Conservation (phyloP, 2,113 vertebrate species). For the Choloepus hoffmanni region DNA sequence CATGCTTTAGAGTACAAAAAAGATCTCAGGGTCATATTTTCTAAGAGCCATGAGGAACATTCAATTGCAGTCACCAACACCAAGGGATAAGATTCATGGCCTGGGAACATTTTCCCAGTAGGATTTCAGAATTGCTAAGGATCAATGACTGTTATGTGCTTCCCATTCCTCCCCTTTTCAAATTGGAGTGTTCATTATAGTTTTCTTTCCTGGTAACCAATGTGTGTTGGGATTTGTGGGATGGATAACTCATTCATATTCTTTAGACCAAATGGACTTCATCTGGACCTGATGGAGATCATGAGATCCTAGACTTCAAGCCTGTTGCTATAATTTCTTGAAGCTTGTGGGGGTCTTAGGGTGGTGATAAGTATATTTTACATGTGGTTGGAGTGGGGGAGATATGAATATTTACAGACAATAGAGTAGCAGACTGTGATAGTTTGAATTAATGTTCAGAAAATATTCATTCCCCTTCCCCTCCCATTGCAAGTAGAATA, state of each 20-base stretch:
- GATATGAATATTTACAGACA: neutral
- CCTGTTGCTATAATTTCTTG: neutral
- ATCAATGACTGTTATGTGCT: no score
- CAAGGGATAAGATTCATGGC: neutral
- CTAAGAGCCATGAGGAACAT: neutral
- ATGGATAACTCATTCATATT: neutral
- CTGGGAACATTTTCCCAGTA: neutral
- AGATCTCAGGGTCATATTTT: neutral
- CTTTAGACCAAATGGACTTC: neutral
- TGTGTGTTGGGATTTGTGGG: neutral
- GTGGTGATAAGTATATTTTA: neutral
- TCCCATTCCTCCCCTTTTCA: no score
- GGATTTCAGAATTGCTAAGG: no score
- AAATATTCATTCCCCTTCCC: neutral
- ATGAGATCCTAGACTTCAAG: neutral
- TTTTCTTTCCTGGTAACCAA: neutral
- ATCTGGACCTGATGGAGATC: neutral
- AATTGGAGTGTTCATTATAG: no score
- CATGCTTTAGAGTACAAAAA: neutral
- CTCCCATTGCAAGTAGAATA: neutral
- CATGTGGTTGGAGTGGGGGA: neutral
- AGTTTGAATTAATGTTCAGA: neutral
- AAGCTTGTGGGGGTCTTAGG: neutral
- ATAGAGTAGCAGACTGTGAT: neutral
- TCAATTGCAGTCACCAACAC: no score